Percentiles rank a stretch among this genome's conserved stretches.
phyloP scores from a whole-genome alignment of 2,797 vertebrate species.

The Euphonia xanthogaster region DNA sequence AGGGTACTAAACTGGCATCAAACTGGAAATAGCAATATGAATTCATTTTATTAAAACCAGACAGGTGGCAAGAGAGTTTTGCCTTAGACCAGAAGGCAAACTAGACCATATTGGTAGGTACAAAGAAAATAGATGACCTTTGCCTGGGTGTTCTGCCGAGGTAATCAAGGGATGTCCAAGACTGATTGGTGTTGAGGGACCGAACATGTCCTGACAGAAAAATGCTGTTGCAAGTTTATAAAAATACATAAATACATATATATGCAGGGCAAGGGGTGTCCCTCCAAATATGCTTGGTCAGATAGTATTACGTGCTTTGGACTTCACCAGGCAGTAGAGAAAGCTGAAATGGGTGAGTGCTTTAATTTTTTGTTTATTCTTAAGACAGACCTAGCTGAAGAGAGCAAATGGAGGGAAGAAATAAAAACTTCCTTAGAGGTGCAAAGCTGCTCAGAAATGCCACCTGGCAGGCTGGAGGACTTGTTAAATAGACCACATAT shows the following conservation, averaged over 20 bases:
- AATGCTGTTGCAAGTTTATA: neutral
- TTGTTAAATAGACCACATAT: neutral
- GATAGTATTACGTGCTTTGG: neutral
- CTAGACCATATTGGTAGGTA: neutral
- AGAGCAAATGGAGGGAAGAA: neutral
- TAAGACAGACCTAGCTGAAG: neutral
- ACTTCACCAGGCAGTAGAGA: neutral
- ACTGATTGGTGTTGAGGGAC: neutral
- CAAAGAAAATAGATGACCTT: neutral
- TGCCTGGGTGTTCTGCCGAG: rapidly evolving
- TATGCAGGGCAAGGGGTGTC: neutral
- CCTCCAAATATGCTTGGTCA: neutral
- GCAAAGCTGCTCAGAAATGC: neutral
- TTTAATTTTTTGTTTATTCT: neutral
- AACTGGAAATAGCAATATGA: neutral
- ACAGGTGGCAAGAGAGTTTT: neutral
- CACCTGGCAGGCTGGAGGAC: neutral
- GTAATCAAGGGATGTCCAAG: neutral
- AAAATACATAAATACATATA: neutral
- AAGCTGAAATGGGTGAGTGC: neutral
- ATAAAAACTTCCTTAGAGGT: neutral
- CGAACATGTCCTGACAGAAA: neutral
- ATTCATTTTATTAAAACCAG: neutral
- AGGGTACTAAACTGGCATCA: neutral
- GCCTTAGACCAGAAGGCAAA: neutral